phyloP scores from a whole-genome alignment of 2,113 vertebrate species.

The Otus sunia region DNA sequence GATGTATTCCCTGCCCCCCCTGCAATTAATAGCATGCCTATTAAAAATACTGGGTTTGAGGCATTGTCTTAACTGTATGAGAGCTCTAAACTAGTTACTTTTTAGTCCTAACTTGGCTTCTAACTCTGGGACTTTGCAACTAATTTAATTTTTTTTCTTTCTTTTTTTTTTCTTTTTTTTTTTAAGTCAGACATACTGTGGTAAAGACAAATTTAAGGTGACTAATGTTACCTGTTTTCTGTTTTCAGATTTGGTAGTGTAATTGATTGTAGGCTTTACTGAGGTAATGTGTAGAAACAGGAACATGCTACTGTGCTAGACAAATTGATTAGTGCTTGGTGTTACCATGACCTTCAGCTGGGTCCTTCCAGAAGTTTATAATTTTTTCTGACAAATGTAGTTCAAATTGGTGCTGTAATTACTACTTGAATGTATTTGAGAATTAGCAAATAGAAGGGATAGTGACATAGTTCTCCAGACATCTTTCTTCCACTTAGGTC shows the following conservation, averaged over 20 bases:
- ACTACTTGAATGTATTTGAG: neutral
- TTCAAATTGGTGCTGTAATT: neutral
- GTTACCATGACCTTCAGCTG: neutral
- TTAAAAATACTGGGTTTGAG: neutral
- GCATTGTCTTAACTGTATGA: neutral
- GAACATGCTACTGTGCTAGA: neutral
- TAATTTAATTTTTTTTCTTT: neutral
- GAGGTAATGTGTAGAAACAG: neutral
- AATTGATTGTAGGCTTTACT: neutral
- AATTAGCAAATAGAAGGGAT: neutral
- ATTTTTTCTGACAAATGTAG: slow-evolving; percentile 6
- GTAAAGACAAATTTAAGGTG: neutral
- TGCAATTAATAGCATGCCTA: neutral
- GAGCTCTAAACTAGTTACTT: neutral
- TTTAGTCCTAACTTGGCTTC: neutral
- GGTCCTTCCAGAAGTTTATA: neutral
- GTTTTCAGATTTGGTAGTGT: neutral
- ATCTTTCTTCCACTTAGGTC: neutral
- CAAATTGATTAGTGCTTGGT: neutral
- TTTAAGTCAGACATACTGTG: neutral
- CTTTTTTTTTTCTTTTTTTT: neutral
- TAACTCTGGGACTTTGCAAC: neutral
- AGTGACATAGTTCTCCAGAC: neutral
- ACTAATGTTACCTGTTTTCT: neutral
- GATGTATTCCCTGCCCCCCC: neutral